A percentile compares a stretch with the other conserved stretches of the same genome.
These are phyloP conservation scores for Eupleurogrammus muticus DNA, from an alignment of 2,797 vertebrate genomes.

Conservation along the genomic window DNA sequence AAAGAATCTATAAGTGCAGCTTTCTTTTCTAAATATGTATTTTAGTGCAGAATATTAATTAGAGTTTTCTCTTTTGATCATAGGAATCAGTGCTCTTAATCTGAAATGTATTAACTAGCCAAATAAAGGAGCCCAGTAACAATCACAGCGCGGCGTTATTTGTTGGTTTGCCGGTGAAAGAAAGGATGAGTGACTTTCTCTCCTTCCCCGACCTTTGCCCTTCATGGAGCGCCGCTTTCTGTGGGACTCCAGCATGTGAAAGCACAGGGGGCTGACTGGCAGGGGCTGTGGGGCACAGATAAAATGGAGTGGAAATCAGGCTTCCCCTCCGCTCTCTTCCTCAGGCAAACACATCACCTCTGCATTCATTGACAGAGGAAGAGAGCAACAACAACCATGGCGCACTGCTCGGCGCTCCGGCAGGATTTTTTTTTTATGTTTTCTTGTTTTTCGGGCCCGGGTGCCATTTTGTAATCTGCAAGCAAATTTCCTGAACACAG, in stretches of 20 bases:
- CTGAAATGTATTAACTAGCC: not conserved
- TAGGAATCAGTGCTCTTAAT: no score
- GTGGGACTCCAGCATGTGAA: slow-evolving; percentile 78
- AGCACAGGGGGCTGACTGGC: slow-evolving; percentile 68
- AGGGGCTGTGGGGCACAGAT: slow-evolving; percentile 80
- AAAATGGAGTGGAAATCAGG: slow-evolving; percentile 84
- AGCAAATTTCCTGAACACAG: slow-evolving; percentile 52
- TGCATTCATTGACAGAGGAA: slow-evolving; percentile 78
- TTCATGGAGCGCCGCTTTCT: slow-evolving; percentile 79
- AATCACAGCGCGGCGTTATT: slow-evolving; percentile 19
- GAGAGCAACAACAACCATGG: slow-evolving; percentile 64
- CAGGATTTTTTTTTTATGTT: slow-evolving; percentile 21
- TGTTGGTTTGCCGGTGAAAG: slow-evolving; percentile 52
- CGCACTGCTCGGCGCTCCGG: slow-evolving; percentile 23
- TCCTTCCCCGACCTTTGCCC: slow-evolving; percentile 79
- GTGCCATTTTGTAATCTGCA: slow-evolving; percentile 41
- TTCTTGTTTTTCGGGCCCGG: not conserved
- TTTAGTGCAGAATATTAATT: slow-evolving; percentile 5
- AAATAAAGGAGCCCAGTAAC: slow-evolving; percentile 4
- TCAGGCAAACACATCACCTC: slow-evolving; percentile 79
- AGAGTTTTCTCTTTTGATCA: no score
- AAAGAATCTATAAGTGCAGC: not conserved
- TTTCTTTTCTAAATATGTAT: slow-evolving; percentile 1
- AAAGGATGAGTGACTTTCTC: slow-evolving; percentile 70
- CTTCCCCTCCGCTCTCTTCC: slow-evolving; percentile 82